Evolutionary conservation across 2,113 vertebrate genomes (phyloP), one percentile per base, ranked within the genome.

Genomic region (Tiliqua scincoides): DNA sequence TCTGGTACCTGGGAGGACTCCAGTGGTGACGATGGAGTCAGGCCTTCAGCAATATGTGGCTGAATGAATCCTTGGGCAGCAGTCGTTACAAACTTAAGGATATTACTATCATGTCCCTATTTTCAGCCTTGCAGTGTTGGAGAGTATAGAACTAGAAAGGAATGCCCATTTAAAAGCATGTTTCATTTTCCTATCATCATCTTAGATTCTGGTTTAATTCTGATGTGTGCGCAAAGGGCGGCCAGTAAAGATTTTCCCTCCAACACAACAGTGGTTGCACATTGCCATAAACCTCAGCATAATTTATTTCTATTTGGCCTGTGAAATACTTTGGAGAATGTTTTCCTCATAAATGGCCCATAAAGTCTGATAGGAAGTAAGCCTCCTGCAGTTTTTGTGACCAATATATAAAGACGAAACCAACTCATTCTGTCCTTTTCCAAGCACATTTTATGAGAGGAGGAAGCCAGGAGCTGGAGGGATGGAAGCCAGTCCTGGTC

Each of bases 261-360:
- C 63, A 18, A 86, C 89, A 82, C 85, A 91, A 93, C 86, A 87
- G 71, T 89, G 17, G 0, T 0, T 65, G 91, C 90, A 87, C 90
- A 93, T 92, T 90, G 86, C 90, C 90, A 88, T 89, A 93, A 93
- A 91, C 81, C 88, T 89, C 74, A 80, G 91, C 90, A 91, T 87
- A 91, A 85, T 95, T 94, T 94, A 95, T 94, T 95, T 91, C 95
- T 93, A 95, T 95, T 95, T 92, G 90, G 86, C 91, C 91, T 88
- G 78, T 88, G 92, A 91, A 95, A 94, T 86, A 90, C 91, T 90
- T 90, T 37, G 77, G 90, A 91, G 92, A 95, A 93, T 81, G 94
- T 85, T 89, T 23, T 93, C 62, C 91, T 95, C 85, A 7, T 95
- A 95, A 95, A 95, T 94, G 91, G 90, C 87, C 91, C 91, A 79